Percentiles rank a stretch among this genome's conserved stretches.
phyloP scores from a whole-genome alignment of 2,113 vertebrate genomes.

The Scytalopus superciliaris region DNA sequence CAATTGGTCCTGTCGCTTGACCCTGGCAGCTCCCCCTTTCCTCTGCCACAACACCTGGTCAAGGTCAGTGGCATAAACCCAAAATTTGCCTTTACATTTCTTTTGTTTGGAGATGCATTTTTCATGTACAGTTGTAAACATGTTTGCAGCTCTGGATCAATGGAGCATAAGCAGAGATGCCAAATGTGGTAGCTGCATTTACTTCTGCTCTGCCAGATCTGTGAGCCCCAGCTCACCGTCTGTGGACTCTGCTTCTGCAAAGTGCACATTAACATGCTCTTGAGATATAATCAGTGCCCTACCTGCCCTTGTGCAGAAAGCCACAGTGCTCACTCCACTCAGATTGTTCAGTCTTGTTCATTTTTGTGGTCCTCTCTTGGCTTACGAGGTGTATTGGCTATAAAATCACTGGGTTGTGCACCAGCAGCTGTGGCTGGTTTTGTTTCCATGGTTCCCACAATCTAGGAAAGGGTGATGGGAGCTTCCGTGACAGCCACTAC shows the following conservation, averaged over 20 bases:
- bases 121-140: neutral
- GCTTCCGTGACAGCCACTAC: neutral
- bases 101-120: neutral
- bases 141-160: neutral
- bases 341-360: neutral
- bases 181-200: neutral
- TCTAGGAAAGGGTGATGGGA: neutral
- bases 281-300: neutral
- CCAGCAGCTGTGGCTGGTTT: constrained; percentile 71
- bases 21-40: neutral
- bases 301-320: neutral
- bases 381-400: constrained; percentile 32
- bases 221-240: neutral
- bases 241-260: neutral
- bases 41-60: neutral
- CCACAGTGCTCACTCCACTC: neutral
- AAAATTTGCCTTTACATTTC: neutral
- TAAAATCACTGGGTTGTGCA: constrained; percentile 44
- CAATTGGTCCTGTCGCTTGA: constrained; percentile 10
- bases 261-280: neutral
- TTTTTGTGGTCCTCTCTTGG: neutral
- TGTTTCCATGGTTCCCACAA: constrained; percentile 79
- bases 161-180: neutral
- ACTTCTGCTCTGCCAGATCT: neutral
- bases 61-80: constrained; percentile 43